Percentiles rank a stretch among this genome's conserved stretches.
These are phyloP conservation scores for Sinohyriopsis cumingii DNA, from an alignment of 2,888 invertebrate species.

Conservation along the genomic window DNA sequence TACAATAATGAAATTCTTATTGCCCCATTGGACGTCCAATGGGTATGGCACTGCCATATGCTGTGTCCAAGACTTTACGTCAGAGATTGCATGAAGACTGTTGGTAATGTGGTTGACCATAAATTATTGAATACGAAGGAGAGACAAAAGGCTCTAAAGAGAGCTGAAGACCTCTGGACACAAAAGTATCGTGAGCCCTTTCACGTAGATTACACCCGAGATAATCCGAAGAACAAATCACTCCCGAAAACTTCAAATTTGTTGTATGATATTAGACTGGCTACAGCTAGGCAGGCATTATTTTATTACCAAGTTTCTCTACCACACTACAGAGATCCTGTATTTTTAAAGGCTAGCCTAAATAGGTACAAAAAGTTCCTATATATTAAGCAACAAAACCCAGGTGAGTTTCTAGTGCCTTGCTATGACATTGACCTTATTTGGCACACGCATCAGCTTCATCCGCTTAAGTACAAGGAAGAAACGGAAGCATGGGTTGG, in stretches of 20 bases:
- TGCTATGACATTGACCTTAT: slow-evolving; percentile 74
- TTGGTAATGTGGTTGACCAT: slow-evolving; percentile 68
- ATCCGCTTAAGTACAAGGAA: slow-evolving; percentile 55
- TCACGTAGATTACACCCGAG: slow-evolving; percentile 21
- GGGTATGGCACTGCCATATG: slow-evolving; percentile 74
- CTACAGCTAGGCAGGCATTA: slow-evolving; percentile 69
- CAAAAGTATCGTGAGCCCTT: slow-evolving; percentile 49
- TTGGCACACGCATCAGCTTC: slow-evolving; percentile 74
- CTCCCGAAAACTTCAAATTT: slow-evolving; percentile 24
- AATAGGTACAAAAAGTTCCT: slow-evolving; percentile 71
- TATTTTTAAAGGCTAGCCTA: slow-evolving; percentile 69
- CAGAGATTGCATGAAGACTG: slow-evolving; percentile 52
- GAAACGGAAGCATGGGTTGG: slow-evolving; percentile 47
- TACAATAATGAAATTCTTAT: slow-evolving; percentile 59
- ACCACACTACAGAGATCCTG: slow-evolving; percentile 72
- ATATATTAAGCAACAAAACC: slow-evolving; percentile 68
- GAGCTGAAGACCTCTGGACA: slow-evolving; percentile 42
- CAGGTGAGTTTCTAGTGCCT: slow-evolving; percentile 72
- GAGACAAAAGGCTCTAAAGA: slow-evolving; percentile 30
- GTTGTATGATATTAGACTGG: slow-evolving; percentile 69
- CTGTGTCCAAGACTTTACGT: slow-evolving; percentile 62
- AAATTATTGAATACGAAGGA: slow-evolving; percentile 41
- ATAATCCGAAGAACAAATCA: neutral
- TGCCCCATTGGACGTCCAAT: slow-evolving; percentile 74
- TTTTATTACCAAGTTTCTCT: slow-evolving; percentile 74